Base-by-base conservation (phyloP, 2,888 invertebrate species). In the Diaphora mendica region DNA sequence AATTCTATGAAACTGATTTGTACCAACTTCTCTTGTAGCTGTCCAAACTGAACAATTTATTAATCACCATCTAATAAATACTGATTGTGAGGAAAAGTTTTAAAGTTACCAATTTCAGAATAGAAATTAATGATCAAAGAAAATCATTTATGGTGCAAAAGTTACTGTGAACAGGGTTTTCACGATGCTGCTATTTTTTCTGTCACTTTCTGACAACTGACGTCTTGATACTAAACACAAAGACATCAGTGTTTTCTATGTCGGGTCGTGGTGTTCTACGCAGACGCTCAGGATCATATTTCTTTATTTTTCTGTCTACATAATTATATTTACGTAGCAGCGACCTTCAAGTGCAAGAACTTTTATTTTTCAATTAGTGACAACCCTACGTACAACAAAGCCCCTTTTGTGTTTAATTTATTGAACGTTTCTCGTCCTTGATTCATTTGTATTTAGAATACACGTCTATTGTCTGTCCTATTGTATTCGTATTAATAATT, bases 11-110 rank as follows among this genome's bases (percentile, higher is more conserved):
- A 69, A 39, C n/a, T 39, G 39, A 39, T 59, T 62, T 44, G 30
- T 69, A 26, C n/a, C 13, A 68, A 35, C n/a, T 44, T 30, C 70
- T 23, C 23, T 64, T 64, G 42, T 70, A 70, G 23, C 26, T 42
- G 59, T 67, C 66, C 30, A 59, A 59, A 30, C 30, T 15, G 33
- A 23, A 59, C 33, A 48, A 67, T 68, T 67, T 64, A 74, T 80
- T 80, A 78, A 82, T 82, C 76, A 82, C n/a, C 48, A 33, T 30
- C 66, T 76, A 78, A 81, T 81, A 70, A 76, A 62, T 66, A 66
- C 51, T 71, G 71, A 77, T 82, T 80, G 51, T 71, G 62, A 62
- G 62, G 72, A 68, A 64, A 68, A 68, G 15, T 64, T 70, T 72
- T 72, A 74, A 82, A 80, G 74, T 80, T 73, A 71, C 68, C 70